Evolutionary conservation across 2,888 invertebrate genomes (phyloP).

Genomic region (Cephus pygmeus): DNA sequence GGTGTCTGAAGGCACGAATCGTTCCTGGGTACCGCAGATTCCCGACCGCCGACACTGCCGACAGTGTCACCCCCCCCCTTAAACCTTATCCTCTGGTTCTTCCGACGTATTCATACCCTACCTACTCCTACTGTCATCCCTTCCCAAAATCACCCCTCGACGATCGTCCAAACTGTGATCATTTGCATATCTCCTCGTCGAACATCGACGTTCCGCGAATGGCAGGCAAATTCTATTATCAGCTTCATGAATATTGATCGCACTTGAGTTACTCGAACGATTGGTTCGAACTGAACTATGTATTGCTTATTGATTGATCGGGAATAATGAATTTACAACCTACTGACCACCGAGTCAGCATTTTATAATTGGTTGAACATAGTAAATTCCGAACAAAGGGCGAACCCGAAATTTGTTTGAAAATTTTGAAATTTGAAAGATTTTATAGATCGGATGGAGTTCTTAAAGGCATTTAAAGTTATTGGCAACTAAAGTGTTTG

Average conservation of each 20-base stretch:
- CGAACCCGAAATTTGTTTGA: background rate
- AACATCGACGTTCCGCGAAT: slow-evolving; percentile 48
- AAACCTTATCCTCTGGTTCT: background rate
- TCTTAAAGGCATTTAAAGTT: background rate
- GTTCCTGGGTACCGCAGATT: slow-evolving; percentile 28
- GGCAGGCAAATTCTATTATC: slow-evolving; percentile 57
- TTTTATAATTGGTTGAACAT: background rate
- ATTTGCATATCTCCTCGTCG: slow-evolving; percentile 57
- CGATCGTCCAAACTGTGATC: slow-evolving; percentile 34
- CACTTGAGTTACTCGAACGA: slow-evolving; percentile 7
- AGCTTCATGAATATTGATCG: slow-evolving; percentile 47
- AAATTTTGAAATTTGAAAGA: background rate
- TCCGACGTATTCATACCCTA: background rate
- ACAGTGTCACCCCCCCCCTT: background rate
- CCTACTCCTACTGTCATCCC: slow-evolving; percentile 24
- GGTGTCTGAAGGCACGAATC: slow-evolving; percentile 34
- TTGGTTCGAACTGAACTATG: background rate
- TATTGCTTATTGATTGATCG: background rate
- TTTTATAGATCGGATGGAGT: background rate
- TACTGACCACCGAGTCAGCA: background rate
- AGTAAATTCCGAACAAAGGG: background rate
- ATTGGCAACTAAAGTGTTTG: background rate
- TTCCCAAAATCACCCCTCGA: slow-evolving; percentile 29
- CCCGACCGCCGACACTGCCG: slow-evolving; percentile 27
- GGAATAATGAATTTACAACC: background rate